These are phyloP conservation scores for Prunella strophiata DNA, from an alignment of 2,797 vertebrate genomes.

Conservation along the genomic window DNA sequence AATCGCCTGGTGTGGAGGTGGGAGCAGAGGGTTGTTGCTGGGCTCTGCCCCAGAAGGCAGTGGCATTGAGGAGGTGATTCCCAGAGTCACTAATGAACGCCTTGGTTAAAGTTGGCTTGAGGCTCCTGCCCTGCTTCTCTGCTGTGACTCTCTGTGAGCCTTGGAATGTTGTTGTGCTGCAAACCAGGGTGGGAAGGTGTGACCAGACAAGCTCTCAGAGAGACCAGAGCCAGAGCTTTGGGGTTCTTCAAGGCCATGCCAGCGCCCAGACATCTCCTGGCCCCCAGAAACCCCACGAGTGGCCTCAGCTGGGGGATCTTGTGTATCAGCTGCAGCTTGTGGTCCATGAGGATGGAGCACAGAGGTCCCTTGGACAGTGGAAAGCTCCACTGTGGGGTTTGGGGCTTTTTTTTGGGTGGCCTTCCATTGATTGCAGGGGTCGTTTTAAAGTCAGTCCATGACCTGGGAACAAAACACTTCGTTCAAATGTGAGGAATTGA, in stretches of 20 bases:
- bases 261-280: background rate
- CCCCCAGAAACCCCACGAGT: rapidly evolving
- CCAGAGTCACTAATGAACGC: background rate
- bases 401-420: background rate
- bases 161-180: background rate
- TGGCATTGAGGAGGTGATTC: background rate
- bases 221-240: background rate
- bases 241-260: background rate
- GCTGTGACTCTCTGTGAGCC: background rate
- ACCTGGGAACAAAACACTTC: background rate
- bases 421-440: background rate
- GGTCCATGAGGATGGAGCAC: background rate
- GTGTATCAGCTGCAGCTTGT: rapidly evolving
- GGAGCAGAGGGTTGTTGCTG: background rate
- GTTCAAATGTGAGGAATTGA: background rate
- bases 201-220: background rate
- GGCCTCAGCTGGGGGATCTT: background rate
- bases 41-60: background rate
- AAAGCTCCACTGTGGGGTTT: rapidly evolving
- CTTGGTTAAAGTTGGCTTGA: background rate
- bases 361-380: background rate
- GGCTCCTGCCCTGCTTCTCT: background rate
- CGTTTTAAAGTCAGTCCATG: rapidly evolving
- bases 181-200: background rate
- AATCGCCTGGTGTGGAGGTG: background rate